These are phyloP conservation scores for Malurus alboscapulatus DNA, from an alignment of 2,113 vertebrate genomes.

Conservation along the genomic window DNA sequence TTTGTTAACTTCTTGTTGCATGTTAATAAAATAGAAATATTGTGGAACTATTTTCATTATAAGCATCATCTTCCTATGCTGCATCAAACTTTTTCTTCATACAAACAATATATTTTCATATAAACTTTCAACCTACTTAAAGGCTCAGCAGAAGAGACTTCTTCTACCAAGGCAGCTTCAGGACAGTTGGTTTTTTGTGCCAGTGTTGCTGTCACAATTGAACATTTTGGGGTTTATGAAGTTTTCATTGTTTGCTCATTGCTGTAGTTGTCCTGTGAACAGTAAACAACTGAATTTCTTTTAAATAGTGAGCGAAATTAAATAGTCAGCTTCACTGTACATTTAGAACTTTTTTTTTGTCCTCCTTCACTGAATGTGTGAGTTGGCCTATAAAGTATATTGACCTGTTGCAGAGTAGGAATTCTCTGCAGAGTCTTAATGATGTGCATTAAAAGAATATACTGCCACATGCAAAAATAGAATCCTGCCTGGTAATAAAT, in stretches of 20 bases:
- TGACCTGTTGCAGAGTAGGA: neutral
- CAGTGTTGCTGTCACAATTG: neutral
- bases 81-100: neutral
- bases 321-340: neutral
- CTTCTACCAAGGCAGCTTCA: neutral
- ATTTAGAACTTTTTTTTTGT: neutral
- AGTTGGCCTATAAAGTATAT: neutral
- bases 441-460: neutral
- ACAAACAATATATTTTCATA: neutral
- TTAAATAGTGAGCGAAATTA: neutral
- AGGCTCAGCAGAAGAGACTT: neutral
- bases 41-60: neutral
- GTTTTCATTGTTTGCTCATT: neutral
- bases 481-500: neutral
- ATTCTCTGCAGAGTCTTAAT: neutral
- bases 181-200: neutral
- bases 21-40: neutral
- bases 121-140: neutral
- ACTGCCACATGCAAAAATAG: neutral
- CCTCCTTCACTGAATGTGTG: neutral
- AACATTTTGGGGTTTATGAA: neutral
- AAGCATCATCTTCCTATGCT: neutral
- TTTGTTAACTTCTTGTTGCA: neutral
- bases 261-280: neutral
- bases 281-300: neutral